phyloP scores from a whole-genome alignment of 1,140 invertebrate genomes.

The Megathymus violae region DNA sequence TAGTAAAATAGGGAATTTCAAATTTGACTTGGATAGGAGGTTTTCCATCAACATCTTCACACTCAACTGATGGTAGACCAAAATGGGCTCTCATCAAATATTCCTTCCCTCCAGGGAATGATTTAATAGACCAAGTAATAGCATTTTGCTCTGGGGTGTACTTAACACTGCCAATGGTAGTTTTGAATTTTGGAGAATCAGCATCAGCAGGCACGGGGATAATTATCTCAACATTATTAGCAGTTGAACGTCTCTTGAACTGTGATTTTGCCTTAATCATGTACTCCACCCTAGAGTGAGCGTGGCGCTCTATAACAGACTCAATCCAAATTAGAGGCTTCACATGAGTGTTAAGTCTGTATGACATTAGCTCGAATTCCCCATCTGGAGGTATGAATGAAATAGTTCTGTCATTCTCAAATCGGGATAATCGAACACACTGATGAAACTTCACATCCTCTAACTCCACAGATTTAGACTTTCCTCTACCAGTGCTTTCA shows the following conservation, averaged over 20 bases:
- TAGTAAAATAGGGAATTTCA: slow-evolving; percentile 99
- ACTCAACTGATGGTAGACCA: slow-evolving; percentile 98
- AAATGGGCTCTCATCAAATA: slow-evolving; percentile 99
- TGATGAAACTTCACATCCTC: slow-evolving; percentile 99
- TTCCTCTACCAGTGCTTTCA: slow-evolving; percentile 98
- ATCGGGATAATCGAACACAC: slow-evolving; percentile 97
- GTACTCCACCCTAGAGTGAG: slow-evolving; percentile 98
- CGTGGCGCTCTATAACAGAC: slow-evolving; percentile 99
- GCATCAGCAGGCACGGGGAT: slow-evolving; percentile 99
- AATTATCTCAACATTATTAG: slow-evolving; percentile 99
- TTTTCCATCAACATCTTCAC: slow-evolving; percentile 97
- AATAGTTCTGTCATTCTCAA: slow-evolving; percentile 99
- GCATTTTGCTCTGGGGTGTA: slow-evolving; percentile 99
- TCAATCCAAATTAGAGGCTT: slow-evolving; percentile 99
- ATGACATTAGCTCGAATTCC: slow-evolving; percentile 99
- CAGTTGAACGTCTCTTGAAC: slow-evolving; percentile 98
- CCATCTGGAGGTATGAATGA: slow-evolving; percentile 99
- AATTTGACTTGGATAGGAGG: slow-evolving; percentile 99
- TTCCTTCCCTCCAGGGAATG: slow-evolving; percentile 99
- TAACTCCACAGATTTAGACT: slow-evolving; percentile 99
- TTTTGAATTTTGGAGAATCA: slow-evolving; percentile 99
- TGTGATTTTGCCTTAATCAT: slow-evolving; percentile 99
- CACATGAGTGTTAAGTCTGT: slow-evolving; percentile 98
- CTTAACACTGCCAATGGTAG: slow-evolving; percentile 98
- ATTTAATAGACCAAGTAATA: slow-evolving; percentile 99